Evolutionary conservation across 2,888 invertebrate genomes (phyloP).

Genomic region (Minunthozetes semirufus): DNA sequence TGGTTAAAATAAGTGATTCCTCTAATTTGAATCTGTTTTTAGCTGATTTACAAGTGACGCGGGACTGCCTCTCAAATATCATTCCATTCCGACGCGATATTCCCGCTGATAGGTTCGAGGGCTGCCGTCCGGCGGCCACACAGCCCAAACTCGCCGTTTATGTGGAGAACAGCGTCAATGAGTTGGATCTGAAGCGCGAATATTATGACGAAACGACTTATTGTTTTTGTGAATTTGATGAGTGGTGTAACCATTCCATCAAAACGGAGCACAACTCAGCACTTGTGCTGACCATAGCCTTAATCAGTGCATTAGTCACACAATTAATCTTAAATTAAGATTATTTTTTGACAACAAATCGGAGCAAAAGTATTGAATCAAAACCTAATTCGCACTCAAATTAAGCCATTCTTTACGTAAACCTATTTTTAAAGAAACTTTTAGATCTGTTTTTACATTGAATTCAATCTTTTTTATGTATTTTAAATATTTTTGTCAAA

Average conservation of each 20-base stretch:
- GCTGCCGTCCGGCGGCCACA: conserved; percentile 70
- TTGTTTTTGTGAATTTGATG: conserved; percentile 86
- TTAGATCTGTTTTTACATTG: too few relatives aligned
- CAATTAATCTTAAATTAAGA: neutral
- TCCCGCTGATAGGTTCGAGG: conserved; percentile 84
- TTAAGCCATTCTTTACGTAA: too few relatives aligned
- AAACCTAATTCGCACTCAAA: too few relatives aligned
- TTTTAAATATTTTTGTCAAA: too few relatives aligned
- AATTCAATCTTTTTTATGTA: too few relatives aligned
- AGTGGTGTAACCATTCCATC: conserved; percentile 65
- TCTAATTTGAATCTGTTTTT: conserved; percentile 44
- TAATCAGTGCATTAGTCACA: conserved; percentile 21
- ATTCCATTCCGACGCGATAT: conserved; percentile 72
- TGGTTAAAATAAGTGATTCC: neutral
- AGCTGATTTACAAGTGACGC: conserved; percentile 71
- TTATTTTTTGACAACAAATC: neutral
- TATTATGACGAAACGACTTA: conserved; percentile 73
- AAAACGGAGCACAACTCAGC: neutral
- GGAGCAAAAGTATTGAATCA: neutral
- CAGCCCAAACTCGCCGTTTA: conserved; percentile 74
- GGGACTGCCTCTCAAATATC: conserved; percentile 75
- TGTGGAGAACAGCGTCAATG: conserved; percentile 76
- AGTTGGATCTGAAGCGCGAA: conserved; percentile 67
- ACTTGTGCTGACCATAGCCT: neutral
- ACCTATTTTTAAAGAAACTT: too few relatives aligned